Evolutionary conservation across 2,888 invertebrate genomes (phyloP), one percentile per base, ranked within the genome.

Genomic region (Athrips mouffetella): DNA sequence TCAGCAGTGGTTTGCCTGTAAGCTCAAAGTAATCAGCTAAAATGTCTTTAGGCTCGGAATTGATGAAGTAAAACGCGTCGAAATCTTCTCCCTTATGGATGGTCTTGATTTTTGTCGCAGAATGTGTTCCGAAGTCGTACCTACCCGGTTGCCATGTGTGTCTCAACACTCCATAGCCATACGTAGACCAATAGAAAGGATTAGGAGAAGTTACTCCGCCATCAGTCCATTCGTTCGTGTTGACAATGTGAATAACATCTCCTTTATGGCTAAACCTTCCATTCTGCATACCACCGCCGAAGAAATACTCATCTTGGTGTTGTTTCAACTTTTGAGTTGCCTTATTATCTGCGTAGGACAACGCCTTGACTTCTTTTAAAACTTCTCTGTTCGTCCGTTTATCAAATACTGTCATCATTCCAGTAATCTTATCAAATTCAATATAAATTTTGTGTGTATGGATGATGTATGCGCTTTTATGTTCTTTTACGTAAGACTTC

Each of bases 201-300:
- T 73, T 78, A 1, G 87, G 86, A 2, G 87, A 88, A 1, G 86
- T 66, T 0, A 87, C 84, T 1, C 80, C 85, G 6, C 80, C 82
- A 50, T 83, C 80, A 3, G 60, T 58, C 86, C 87, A 87, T 44
- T 73, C 70, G 53, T 85, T 85, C 2, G 76, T 75, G 49, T 87
- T 87, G 1, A 67, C 60, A 44, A 88, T 83, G 13, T 71, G 47
- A 55, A 87, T 86, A 8, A 62, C 49, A 63, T 80, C 61, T 25
- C 79, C 78, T 67, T 87, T 87, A 53, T 87, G 87, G 13, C 76
- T 70, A 49, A 86, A 88, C 57, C 80, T 72, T 2, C 87, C 87
- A 55, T 87, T 87, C 55, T 87, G 87, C 86, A 86, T 87, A 23
- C 87, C 87, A 18, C 87, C 87, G 16, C 87, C 87, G 49, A 77